Conservation (phyloP, 2,113 vertebrate genomes). For the Melospiza melodia region DNA sequence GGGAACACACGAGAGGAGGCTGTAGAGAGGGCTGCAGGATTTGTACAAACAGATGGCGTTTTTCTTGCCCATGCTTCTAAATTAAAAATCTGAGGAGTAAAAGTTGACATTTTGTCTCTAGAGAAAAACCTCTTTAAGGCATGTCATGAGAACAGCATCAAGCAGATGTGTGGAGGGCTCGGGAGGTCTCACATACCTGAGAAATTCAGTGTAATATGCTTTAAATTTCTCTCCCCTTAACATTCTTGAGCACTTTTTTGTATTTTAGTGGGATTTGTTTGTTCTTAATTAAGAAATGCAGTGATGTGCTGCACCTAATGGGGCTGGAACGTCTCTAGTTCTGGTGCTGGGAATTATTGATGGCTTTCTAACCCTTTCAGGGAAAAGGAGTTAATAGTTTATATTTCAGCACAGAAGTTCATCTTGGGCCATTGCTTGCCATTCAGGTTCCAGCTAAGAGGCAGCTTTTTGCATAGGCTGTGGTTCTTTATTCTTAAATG, state of each 20-base stretch:
- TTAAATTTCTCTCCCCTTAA: neutral
- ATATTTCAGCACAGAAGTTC: neutral
- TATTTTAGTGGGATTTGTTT: neutral
- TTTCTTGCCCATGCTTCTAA: constrained; percentile 51
- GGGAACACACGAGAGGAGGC: neutral
- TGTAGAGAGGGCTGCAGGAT: neutral
- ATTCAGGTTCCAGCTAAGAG: neutral
- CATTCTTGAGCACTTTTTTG: neutral
- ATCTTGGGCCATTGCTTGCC: neutral
- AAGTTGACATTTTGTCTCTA: constrained; percentile 45
- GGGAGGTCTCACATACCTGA: neutral
- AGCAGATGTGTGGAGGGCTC: neutral
- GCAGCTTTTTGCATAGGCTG: neutral
- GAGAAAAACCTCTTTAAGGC: constrained; percentile 1
- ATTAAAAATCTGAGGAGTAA: constrained; percentile 45
- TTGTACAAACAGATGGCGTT: constrained; percentile 51
- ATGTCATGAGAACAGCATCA: neutral
- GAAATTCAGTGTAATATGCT: neutral
- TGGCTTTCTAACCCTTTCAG: neutral
- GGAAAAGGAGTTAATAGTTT: neutral
- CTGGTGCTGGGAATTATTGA: neutral
- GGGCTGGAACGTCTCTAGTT: neutral
- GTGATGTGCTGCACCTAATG: neutral
- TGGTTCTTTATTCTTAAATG: neutral
- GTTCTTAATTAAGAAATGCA: neutral